phyloP scores from a whole-genome alignment of 2,888 invertebrate genomes.

The Stenichneumon culpator region DNA sequence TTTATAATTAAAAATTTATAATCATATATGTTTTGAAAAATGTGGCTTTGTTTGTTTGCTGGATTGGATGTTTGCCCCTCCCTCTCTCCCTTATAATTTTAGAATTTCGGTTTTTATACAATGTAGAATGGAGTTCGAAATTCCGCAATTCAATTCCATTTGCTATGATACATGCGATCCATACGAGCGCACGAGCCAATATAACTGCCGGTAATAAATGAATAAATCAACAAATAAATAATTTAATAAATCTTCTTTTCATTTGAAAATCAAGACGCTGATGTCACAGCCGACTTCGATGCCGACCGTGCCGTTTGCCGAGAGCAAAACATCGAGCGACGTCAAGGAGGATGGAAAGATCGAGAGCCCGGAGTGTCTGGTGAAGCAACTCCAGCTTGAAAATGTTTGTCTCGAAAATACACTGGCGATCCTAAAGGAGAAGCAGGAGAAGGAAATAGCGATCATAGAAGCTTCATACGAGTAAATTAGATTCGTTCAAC shows the following conservation, averaged over 20 bases:
- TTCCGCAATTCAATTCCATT: too few species aligned
- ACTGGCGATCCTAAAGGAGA: conserved; percentile 77
- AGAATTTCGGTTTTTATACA: neutral
- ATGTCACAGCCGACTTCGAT: conserved; percentile 75
- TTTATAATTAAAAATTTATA: too few species aligned
- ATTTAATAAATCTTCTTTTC: conserved; percentile 28
- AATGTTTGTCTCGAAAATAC: conserved; percentile 79
- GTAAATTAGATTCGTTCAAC: conserved; percentile 69
- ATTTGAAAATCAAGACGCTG: conserved; percentile 73
- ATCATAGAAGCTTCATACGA: conserved; percentile 81
- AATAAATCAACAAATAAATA: neutral
- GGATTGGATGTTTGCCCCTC: too few species aligned
- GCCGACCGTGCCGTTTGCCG: conserved; percentile 61
- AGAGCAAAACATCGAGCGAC: conserved; percentile 48
- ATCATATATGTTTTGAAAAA: too few species aligned
- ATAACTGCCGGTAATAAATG: too few species aligned
- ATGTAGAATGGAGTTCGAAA: too few species aligned
- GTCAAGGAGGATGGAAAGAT: conserved; percentile 29
- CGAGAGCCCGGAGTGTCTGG: conserved; percentile 68
- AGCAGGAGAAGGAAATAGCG: conserved; percentile 79
- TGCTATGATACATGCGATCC: too few species aligned
- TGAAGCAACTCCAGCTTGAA: conserved; percentile 78
- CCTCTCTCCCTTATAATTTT: neutral
- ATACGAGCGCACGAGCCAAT: too few species aligned
- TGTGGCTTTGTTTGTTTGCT: too few species aligned